phyloP scores from a whole-genome alignment of 2,113 vertebrate genomes.

The Erinaceus europaeus region DNA sequence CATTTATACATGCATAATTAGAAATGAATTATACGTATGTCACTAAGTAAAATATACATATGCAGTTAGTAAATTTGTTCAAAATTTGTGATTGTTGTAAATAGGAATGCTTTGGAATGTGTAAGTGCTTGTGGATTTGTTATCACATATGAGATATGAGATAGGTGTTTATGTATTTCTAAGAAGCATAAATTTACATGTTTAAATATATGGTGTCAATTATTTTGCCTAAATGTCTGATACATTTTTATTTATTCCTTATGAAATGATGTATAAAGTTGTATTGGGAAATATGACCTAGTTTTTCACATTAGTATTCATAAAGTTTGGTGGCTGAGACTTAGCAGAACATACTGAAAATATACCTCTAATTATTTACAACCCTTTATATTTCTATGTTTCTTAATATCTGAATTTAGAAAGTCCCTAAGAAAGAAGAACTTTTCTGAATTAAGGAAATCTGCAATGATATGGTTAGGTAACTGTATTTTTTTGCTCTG shows the following conservation, averaged over 20 bases:
- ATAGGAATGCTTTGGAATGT: background rate
- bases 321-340: conserved; percentile 23
- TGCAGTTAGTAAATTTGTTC: background rate
- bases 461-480: background rate
- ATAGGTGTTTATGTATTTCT: background rate
- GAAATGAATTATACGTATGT: background rate
- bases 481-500: background rate
- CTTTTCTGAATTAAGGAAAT: conserved; percentile 44
- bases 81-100: background rate
- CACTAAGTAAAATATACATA: background rate
- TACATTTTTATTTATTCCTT: background rate
- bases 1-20: no score
- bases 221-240: conserved; percentile 5
- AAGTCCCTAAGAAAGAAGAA: background rate
- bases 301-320: conserved; percentile 62
- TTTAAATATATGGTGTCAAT: conserved; percentile 5
- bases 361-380: conserved; percentile 51
- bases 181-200: background rate
- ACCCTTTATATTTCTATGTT: background rate
- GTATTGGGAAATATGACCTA: background rate
- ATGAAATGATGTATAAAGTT: conserved; percentile 2
- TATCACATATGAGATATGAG: no score
- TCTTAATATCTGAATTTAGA: conserved; percentile 36
- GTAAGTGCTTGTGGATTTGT: background rate
- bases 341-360: conserved; percentile 45